These are phyloP conservation scores for Pachymerium ferrugineum DNA, from an alignment of 2,888 invertebrate species.

Conservation along the genomic window DNA sequence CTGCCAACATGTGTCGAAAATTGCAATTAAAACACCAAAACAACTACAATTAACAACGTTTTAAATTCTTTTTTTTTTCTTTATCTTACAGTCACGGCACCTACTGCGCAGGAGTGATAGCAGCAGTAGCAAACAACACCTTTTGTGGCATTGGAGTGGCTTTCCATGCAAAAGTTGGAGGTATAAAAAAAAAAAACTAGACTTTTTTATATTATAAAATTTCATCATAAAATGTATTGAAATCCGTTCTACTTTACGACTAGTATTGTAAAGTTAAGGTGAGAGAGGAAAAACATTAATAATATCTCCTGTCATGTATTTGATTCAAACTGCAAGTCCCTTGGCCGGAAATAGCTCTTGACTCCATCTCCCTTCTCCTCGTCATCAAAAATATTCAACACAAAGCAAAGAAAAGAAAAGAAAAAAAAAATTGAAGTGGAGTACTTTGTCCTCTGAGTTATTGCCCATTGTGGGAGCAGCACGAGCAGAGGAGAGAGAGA, in stretches of 20 bases:
- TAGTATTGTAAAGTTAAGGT: background rate
- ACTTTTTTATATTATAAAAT: background rate
- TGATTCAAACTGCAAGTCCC: constrained; percentile 7
- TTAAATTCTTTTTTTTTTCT: background rate
- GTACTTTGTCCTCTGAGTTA: constrained; percentile 18
- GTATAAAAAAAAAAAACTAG: constrained; percentile 39
- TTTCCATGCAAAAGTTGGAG: constrained; percentile 47
- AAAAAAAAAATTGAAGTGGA: background rate
- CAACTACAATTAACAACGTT: background rate
- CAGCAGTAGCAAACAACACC: constrained; percentile 49
- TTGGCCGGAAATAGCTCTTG: background rate
- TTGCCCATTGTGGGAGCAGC: constrained; percentile 3
- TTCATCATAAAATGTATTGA: background rate
- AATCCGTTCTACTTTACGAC: background rate
- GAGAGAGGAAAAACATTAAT: constrained; percentile 1
- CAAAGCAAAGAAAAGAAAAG: background rate
- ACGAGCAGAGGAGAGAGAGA: background rate
- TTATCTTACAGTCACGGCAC: constrained; percentile 47
- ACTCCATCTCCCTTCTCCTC: background rate
- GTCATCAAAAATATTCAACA: background rate
- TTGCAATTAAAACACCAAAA: background rate
- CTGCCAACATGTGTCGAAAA: background rate
- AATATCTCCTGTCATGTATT: background rate
- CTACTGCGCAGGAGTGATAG: constrained; percentile 48
- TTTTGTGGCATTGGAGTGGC: constrained; percentile 50